A percentile compares a stretch with the other conserved stretches of the same genome.
phyloP scores from a whole-genome alignment of 1,140 invertebrate genomes.

The Chironomus striatipennis region DNA sequence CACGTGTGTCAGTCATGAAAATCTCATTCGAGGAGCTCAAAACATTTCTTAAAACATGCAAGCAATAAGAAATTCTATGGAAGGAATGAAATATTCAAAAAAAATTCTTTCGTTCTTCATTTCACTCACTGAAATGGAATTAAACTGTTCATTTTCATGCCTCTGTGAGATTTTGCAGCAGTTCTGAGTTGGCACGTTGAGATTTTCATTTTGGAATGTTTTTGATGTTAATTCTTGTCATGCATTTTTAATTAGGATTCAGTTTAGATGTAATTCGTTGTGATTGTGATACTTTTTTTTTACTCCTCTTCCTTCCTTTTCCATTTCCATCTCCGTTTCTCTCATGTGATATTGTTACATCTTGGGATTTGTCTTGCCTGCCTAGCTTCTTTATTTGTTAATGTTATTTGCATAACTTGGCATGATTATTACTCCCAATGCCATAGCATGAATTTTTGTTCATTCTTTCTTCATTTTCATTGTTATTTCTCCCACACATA shows the following conservation, averaged over 20 bases:
- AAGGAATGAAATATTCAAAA: background rate
- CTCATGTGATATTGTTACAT: background rate
- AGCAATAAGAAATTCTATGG: background rate
- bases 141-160: background rate
- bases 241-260: slow-evolving; percentile 18
- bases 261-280: background rate
- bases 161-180: background rate
- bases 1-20: background rate
- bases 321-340: no score
- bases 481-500: background rate
- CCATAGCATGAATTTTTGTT: no score
- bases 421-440: slow-evolving; percentile 1
- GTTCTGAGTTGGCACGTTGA: background rate
- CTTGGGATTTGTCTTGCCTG: slow-evolving; percentile 10
- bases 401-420: slow-evolving; percentile 13
- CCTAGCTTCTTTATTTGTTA: background rate
- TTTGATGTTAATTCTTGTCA: slow-evolving; percentile 24
- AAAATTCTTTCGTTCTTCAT: no score
- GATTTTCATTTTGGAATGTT: background rate
- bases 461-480: no score
- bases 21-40: no score
- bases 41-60: no score
- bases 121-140: background rate
- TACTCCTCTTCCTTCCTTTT: background rate
- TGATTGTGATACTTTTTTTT: no score